Conservation (phyloP, 2,797 vertebrate species). For the Carapus acus region DNA sequence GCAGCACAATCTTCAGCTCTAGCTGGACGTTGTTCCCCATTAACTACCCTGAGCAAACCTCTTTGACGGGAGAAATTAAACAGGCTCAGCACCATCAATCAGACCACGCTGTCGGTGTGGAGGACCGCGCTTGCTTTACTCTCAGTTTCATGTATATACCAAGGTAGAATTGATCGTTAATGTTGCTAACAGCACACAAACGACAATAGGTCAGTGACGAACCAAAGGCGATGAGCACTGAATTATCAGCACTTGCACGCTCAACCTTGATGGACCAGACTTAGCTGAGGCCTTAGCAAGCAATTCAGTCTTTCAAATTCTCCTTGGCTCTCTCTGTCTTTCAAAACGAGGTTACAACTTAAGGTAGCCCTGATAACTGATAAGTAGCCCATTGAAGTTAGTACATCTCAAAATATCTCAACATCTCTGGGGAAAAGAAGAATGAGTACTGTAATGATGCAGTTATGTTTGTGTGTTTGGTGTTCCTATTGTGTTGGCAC, state of each 20-base stretch:
- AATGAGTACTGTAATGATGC: slow-evolving; percentile 15
- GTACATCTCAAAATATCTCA: no score
- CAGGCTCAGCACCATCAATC: slow-evolving; percentile 40
- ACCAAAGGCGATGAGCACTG: slow-evolving; percentile 14
- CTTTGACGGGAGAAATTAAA: slow-evolving; percentile 28
- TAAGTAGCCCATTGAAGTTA: no score
- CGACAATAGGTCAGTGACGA: slow-evolving; percentile 50
- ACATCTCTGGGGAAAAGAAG: no score
- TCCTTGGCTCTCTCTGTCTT: no score
- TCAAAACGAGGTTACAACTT: no score
- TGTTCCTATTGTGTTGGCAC: background rate
- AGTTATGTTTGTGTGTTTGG: slow-evolving; percentile 9
- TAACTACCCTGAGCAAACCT: slow-evolving; percentile 21
- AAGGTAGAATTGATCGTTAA: slow-evolving; percentile 53
- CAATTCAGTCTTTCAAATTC: no score
- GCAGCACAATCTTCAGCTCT: slow-evolving; percentile 22
- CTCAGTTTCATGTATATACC: slow-evolving; percentile 43
- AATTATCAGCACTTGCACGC: slow-evolving; percentile 42
- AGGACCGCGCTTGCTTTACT: slow-evolving; percentile 31
- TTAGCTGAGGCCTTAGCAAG: no score
- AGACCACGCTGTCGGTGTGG: slow-evolving; percentile 38
- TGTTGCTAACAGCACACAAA: slow-evolving; percentile 32
- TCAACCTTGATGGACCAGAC: slow-evolving; percentile 31
- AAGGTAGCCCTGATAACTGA: no score
- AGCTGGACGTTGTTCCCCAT: slow-evolving; percentile 25